Base-by-base conservation (phyloP, 1,140 invertebrate genomes). In the Nymphalis io region DNA sequence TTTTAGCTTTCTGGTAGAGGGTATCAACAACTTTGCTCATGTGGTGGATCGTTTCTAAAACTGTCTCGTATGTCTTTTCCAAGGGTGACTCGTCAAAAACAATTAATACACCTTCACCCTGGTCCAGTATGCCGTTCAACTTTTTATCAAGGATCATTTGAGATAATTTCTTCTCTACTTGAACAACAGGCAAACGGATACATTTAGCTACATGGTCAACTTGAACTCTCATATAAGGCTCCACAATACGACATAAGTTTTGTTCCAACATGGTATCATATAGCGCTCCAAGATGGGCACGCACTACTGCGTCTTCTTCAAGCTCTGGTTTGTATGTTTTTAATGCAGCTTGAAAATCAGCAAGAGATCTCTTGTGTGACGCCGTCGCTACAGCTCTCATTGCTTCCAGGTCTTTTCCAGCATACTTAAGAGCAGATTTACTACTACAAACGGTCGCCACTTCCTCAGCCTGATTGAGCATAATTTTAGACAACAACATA, bases 71-170 rank as follows among this genome's bases (percentile, higher is more conserved):
- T 5, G 98, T 99, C 88, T 98, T 98, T 85, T 99, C 98, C 48
- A 96, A 94, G n/a, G 95, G 94, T 58, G 96, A 96, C 83, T 98
- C 97, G 90, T 99, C 98, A 92, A 99, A 99, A 11, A 99, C 97
- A 76, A 99, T 98, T 33, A 99, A 93, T 13, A 99, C 98, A 73
- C 94, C 98, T 92, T 98, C 97, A 60, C 98, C 98, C 93, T 99
- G 99, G 93, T 99, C 98, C 57, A 99, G 93, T 77, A 99, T 99
- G 18, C 98, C 98, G 93, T 96, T 94, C 74, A 99, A 95, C 90
- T 99, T 99, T 76, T 98, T 98, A 90, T 99, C 99, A 81, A 99
- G 93, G 86, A 99, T 99, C 99, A 99, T 99, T 91, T 99, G 99
- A 23, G 98, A 99, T 16, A 99, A 92, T 92, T 99, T 99, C 92